These are phyloP conservation scores for Setipinna tenuifilis DNA, from an alignment of 2,797 vertebrate species.

Conservation along the genomic window DNA sequence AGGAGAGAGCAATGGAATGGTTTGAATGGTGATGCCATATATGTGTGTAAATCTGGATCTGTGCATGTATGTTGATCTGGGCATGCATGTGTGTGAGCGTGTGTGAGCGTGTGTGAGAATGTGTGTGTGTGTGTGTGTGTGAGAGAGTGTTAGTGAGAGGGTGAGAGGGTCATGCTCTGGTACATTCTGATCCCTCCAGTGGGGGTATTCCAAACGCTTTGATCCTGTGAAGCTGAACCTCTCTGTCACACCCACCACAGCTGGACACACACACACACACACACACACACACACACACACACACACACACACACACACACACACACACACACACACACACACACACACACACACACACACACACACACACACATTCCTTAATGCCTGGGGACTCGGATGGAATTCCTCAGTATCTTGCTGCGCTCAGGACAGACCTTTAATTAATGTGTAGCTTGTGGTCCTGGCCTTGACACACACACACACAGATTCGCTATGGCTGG, in stretches of 20 bases:
- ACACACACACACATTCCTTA: constrained; percentile 10
- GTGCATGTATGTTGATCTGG: no score
- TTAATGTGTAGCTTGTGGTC: constrained; percentile 38
- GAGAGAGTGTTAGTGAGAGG: background rate
- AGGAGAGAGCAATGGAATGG: no score
- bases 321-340: background rate
- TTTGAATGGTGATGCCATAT: no score
- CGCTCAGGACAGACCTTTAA: constrained; percentile 39
- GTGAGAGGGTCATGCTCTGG: background rate
- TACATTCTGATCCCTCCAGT: constrained; percentile 14
- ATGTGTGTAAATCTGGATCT: background rate
- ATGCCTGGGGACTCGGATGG: background rate
- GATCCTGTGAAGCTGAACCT: constrained; percentile 46
- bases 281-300: constrained; percentile 4
- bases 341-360: background rate
- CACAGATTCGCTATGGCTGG: constrained; percentile 39
- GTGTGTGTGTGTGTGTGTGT: constrained; percentile 2
- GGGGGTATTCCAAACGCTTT: constrained; percentile 18
- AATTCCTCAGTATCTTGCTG: constrained; percentile 23
- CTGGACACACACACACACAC: constrained; percentile 43
- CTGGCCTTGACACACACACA: constrained; percentile 31
- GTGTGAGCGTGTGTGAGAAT: background rate
- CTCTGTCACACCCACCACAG: constrained; percentile 38
- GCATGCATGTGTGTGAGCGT: background rate
- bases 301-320: no score